Evolutionary conservation across 2,797 vertebrate species (phyloP).

Genomic region (Pseudopleuronectes americanus): DNA sequence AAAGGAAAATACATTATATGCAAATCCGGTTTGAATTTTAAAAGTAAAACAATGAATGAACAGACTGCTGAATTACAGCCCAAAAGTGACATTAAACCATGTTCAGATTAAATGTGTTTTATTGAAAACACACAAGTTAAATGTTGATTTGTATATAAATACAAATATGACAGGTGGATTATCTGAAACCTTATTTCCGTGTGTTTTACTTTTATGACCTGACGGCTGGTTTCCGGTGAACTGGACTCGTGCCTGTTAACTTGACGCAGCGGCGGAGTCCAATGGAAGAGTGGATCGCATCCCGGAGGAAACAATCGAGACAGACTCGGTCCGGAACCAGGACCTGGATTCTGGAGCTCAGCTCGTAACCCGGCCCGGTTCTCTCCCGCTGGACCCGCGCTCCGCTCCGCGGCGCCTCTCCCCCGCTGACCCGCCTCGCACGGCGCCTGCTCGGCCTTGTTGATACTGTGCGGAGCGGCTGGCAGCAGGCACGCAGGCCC

Average conservation of each 20-base stretch:
- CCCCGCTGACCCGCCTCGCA: neutral
- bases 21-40: neutral
- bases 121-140: neutral
- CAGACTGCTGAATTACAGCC: too few species aligned
- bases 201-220: slow-evolving; percentile 23
- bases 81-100: too few species aligned
- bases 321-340: slow-evolving; percentile 55
- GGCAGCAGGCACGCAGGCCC: slow-evolving; percentile 77
- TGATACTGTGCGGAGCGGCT: slow-evolving; percentile 77
- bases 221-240: neutral
- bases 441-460: slow-evolving; percentile 71
- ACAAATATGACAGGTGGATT: rapidly evolving
- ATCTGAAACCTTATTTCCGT: rapidly evolving
- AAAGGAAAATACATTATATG: neutral
- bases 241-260: neutral
- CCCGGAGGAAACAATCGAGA: slow-evolving; percentile 79
- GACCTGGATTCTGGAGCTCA: neutral
- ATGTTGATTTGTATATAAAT: neutral
- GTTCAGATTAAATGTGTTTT: too few species aligned
- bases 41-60: slow-evolving; percentile 9
- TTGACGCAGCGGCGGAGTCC: slow-evolving; percentile 71
- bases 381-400: rapidly evolving
- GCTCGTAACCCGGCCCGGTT: neutral
- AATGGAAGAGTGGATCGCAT: slow-evolving; percentile 81
- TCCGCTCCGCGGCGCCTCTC: neutral